phyloP scores from a whole-genome alignment of 2,888 invertebrate species.

The Netelia melanura region DNA sequence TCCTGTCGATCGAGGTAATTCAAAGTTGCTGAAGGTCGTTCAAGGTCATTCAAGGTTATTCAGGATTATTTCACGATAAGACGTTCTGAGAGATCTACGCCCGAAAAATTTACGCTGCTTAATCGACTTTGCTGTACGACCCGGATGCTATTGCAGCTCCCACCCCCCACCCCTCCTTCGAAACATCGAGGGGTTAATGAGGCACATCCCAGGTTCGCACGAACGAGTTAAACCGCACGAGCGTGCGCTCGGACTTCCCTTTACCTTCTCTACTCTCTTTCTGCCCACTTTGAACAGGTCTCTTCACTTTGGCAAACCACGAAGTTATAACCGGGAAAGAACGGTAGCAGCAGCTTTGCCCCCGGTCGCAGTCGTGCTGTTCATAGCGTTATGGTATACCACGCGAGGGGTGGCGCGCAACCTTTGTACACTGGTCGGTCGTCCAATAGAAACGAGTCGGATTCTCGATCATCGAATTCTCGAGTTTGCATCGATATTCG shows the following conservation, averaged over 20 bases:
- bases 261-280: conserved; percentile 26
- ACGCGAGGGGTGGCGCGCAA: background rate
- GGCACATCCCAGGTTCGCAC: conserved; percentile 77
- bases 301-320: conserved; percentile 79
- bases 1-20: no score
- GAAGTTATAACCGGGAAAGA: conserved; percentile 44
- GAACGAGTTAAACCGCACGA: conserved; percentile 78
- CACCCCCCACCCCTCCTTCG: background rate
- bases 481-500: no score
- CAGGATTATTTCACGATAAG: no score
- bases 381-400: conserved; percentile 12
- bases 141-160: no score
- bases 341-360: conserved; percentile 52
- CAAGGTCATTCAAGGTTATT: no score
- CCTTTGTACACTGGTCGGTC: conserved; percentile 13
- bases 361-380: conserved; percentile 19
- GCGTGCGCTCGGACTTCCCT: conserved; percentile 52
- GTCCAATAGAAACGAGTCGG: no score
- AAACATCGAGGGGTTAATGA: conserved; percentile 78
- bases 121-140: background rate
- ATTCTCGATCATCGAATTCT: no score
- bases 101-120: no score
- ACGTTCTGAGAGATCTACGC: no score
- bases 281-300: conserved; percentile 44
- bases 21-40: no score